phyloP scores from a whole-genome alignment of 2,113 vertebrate species.

The Mobula hypostoma region DNA sequence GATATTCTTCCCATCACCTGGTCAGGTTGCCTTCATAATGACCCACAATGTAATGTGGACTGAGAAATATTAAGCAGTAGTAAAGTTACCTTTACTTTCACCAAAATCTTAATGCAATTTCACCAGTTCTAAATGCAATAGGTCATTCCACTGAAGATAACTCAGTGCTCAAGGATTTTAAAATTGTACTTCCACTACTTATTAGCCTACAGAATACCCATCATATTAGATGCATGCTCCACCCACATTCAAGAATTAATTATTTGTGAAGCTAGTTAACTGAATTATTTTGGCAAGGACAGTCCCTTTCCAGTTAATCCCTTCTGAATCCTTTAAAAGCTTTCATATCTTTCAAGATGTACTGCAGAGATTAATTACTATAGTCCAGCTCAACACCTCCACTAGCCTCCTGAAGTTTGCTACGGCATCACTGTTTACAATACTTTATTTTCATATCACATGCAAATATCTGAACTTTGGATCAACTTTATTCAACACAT shows the following conservation, averaged over 20 bases:
- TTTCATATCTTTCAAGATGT: background rate
- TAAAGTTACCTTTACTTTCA: background rate
- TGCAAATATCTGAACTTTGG: background rate
- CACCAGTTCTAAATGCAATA: background rate
- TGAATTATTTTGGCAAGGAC: background rate
- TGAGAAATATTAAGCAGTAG: background rate
- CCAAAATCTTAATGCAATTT: background rate
- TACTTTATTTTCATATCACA: background rate
- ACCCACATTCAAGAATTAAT: background rate
- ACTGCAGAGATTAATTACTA: background rate
- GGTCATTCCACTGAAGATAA: background rate
- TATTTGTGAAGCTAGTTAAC: background rate
- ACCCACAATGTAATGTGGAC: too few relatives aligned
- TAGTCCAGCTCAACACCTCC: background rate
- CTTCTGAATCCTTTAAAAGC: background rate
- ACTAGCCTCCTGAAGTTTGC: background rate
- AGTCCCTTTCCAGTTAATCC: background rate
- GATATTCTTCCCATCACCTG: too few relatives aligned
- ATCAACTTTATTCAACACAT: too few relatives aligned
- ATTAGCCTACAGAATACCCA: background rate
- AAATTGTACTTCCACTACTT: background rate
- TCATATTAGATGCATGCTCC: background rate
- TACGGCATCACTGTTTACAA: background rate
- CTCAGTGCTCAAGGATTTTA: background rate
- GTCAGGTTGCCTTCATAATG: too few relatives aligned